Conservation (phyloP, 35 echinoderm and acorn worm genomes). For the Lytechinus variegatus region DNA sequence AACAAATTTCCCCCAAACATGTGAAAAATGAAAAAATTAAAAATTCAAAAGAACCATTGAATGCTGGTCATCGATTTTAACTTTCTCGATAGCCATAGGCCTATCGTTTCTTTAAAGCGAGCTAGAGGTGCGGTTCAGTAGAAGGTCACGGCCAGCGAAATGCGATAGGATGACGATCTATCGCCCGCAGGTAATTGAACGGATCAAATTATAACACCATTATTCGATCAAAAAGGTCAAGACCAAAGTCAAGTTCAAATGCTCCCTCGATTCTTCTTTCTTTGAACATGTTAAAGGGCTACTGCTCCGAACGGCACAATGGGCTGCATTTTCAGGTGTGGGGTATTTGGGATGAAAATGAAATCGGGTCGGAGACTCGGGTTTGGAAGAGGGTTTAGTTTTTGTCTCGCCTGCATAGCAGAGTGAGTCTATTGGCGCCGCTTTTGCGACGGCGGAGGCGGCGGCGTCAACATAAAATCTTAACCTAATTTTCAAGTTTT, state of each 20-base stretch:
- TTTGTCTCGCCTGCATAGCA: no score
- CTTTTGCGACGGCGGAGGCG: no score
- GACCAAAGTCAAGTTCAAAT: constrained; percentile 4
- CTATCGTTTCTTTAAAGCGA: neutral
- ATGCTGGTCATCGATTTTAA: no score
- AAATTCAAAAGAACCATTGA: no score
- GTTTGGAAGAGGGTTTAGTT: no score
- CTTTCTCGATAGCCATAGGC: no score
- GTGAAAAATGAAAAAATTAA: no score
- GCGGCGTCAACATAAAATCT: no score
- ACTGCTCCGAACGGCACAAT: neutral
- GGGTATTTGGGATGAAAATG: neutral
- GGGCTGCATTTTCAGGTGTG: neutral
- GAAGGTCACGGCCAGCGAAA: neutral
- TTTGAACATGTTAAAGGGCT: neutral
- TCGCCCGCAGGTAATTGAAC: neutral
- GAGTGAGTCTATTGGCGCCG: no score
- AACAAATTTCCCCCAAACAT: no score
- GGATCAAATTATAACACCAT: constrained; percentile 2
- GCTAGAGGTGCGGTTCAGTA: neutral
- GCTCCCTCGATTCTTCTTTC: neutral
- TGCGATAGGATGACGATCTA: neutral
- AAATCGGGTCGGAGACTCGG: neutral
- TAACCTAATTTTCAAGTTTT: no score
- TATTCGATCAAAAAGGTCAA: neutral